Evolutionary conservation across 2,888 invertebrate species (phyloP), one percentile per base, ranked within the genome.

Genomic region (Lutraria lutraria): DNA sequence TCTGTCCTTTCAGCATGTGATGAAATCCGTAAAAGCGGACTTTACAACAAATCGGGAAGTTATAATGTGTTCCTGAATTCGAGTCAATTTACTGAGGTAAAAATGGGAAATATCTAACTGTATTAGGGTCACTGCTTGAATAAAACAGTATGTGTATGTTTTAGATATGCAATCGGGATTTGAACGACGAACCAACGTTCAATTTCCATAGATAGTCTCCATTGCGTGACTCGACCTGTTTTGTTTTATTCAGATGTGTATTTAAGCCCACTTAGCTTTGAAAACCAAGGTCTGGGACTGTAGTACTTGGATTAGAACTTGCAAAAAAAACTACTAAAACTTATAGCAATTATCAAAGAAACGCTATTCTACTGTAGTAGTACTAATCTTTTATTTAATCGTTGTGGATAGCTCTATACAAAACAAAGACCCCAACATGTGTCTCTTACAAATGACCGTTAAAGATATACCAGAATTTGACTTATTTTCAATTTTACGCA

Each of bases 31-130:
- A 31, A 43, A 21, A 83, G 63, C n/a, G 83, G 83, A 19, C 21
- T 4, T 3, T 68, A 83, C 34, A 83, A 68, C 12, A 34, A 83
- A 15, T 63, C 63, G 15, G 83, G 83, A 12, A 34, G 63, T 16
- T 83, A 83, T 60, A 0, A n/a, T 19, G 43, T 83, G 68, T 83
- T 63, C 31, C 68, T 83, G 34, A 83, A 83, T 43, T 10, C 31
- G n/a, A 60, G 34, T 0, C 21, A 83, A 29, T 68, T 68, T 4
- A n/a, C 43, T 56, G 83, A 83, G 83, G 83, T 83, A 6, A 6
- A 25, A n/a, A 79, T 68, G 68, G 10, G 13, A 25, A 8, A 25
- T 25, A 21, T 13, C 10, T n/a, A 72, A 8, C 19, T 6, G 6
- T 29, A 72, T 13, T 72, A 2, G 19, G 15, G 6, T 8, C 21